A percentile compares a stretch with the other conserved stretches of the same genome.
These are phyloP conservation scores for Trachops cirrhosus DNA, from an alignment of 2,797 vertebrate genomes.

Conservation along the genomic window DNA sequence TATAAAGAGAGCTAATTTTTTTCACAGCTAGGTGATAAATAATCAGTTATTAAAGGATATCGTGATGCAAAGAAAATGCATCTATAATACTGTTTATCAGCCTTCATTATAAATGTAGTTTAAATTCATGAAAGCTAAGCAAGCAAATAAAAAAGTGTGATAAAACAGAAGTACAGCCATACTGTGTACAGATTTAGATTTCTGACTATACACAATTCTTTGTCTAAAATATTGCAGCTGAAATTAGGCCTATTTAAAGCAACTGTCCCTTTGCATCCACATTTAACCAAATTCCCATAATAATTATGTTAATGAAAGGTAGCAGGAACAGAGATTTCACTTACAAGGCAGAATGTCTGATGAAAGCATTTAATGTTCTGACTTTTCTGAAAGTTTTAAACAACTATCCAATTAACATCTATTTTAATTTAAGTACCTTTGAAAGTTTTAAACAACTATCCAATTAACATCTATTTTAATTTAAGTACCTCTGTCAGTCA, in stretches of 20 bases:
- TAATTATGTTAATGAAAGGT: slow-evolving; percentile 21
- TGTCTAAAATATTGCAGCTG: background rate
- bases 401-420: background rate
- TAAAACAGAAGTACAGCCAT: background rate
- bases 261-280: background rate
- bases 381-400: slow-evolving; percentile 13
- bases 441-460: slow-evolving; percentile 5
- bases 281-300: slow-evolving; percentile 9
- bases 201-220: background rate
- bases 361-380: background rate
- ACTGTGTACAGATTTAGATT: background rate
- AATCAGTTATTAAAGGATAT: background rate
- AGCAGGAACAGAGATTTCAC: slow-evolving; percentile 12
- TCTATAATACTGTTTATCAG: background rate
- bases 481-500: background rate
- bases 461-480: slow-evolving; percentile 23
- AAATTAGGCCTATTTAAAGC: slow-evolving; percentile 1
- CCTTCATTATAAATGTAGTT: slow-evolving; percentile 12
- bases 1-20: background rate
- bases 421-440: background rate
- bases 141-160: background rate
- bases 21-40: background rate
- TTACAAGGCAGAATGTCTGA: background rate
- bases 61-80: background rate
- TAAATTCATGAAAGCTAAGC: slow-evolving; percentile 8